Percentiles rank a stretch among this genome's conserved stretches.
Conservation (phyloP, 2,113 vertebrate species). For the Baryphthengus martii region DNA sequence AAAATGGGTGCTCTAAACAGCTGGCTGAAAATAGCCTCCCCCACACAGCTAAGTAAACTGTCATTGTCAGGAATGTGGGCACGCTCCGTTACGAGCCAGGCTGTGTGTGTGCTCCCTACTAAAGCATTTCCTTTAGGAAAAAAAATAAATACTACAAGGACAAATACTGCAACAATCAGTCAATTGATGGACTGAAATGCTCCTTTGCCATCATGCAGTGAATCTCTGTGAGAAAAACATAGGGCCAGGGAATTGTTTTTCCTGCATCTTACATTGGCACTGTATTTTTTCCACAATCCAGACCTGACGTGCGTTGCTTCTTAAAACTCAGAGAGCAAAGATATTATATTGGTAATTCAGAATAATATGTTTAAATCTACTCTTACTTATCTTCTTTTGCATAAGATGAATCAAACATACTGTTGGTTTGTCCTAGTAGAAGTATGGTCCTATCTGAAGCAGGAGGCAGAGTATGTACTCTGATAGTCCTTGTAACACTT, state of each 20-base stretch:
- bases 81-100: not conserved
- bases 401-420: not conserved
- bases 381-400: not conserved
- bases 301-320: accelerated
- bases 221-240: not conserved
- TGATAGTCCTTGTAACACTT: not conserved
- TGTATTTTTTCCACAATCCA: not conserved
- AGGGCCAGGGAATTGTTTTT: not conserved
- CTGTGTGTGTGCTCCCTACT: not conserved
- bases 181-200: not conserved
- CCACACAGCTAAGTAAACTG: slow-evolving; percentile 31
- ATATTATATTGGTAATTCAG: not conserved
- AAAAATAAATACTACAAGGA: not conserved
- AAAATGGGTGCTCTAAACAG: not conserved
- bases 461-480: not conserved
- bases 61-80: slow-evolving; percentile 26
- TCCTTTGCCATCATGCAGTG: not conserved
- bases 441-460: not conserved
- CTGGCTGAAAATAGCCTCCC: not conserved
- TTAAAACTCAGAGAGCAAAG: not conserved
- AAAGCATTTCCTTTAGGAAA: slow-evolving; percentile 47
- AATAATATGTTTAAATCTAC: not conserved
- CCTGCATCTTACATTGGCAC: not conserved
- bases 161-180: slow-evolving; percentile 37
- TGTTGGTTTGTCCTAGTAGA: not conserved